Evolutionary conservation across 2,797 vertebrate genomes (phyloP).

Genomic region (Gambelia wislizenii): DNA sequence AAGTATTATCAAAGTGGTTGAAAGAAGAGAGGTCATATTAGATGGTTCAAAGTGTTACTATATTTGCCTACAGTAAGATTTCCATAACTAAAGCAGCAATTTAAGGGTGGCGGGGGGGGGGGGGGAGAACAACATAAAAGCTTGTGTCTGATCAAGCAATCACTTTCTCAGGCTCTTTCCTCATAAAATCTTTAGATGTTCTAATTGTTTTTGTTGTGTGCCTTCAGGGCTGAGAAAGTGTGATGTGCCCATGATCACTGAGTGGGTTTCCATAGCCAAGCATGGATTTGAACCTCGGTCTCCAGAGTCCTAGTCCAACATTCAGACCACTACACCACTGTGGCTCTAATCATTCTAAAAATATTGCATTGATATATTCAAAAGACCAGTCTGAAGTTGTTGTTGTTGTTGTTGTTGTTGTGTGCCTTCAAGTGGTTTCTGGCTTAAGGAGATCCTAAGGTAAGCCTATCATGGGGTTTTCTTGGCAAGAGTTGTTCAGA

Average conservation of each 20-base stretch:
- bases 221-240: no score
- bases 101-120: no score
- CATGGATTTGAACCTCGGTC: no score
- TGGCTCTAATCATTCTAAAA: conserved; percentile 24
- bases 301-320: no score
- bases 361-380: conserved; percentile 64
- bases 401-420: no score
- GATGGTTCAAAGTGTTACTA: neutral
- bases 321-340: no score
- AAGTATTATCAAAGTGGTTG: neutral
- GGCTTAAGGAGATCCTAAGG: no score
- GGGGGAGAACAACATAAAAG: conserved; percentile 25
- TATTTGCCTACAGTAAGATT: conserved; percentile 26
- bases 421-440: no score
- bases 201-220: neutral
- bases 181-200: conserved; percentile 52
- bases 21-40: neutral
- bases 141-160: conserved; percentile 46
- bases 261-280: no score
- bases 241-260: no score
- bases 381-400: conserved; percentile 59
- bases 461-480: no score
- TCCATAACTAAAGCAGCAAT: conserved; percentile 1
- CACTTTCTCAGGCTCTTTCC: neutral
- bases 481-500: no score